Base-by-base conservation (phyloP, 2,888 invertebrate species). In the Shargacucullia verbasci region DNA sequence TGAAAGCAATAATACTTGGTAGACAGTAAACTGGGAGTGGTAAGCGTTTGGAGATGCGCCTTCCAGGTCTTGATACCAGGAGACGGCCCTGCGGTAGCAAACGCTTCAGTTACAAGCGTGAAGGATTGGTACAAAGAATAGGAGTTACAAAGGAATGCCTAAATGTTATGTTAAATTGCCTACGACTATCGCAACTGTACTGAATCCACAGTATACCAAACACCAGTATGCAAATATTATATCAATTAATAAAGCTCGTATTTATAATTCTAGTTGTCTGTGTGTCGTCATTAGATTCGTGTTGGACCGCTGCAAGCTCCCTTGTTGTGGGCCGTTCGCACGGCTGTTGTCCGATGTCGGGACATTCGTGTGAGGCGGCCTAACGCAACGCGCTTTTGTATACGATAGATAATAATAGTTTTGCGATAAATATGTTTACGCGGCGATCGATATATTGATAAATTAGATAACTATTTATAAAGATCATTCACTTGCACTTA, bases 261-360 rank as follows among this genome's bases (percentile, higher is more conserved):
- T 59, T 58, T 53, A 48, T 70, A 73, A 54, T 47, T 46, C 48
- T 71, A 71, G 62, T 64, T 43, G 60, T 62, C 46, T 68, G 64
- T 68, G 67, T 71, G 64, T 73, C 52, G 66, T 69, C 46, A 43
- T 68, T 68, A 74, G 70, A 71, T 59, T 67, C 39, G 63, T 57
- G 59, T 70, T 45, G 58, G 59, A 68, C 57, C 74, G 79, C 79
- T 79, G 79, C 79, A 79, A 79, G 79, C 79, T 79, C 79, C 46
- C 39, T 12, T 25, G 61, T 54, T 27, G 50, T 12, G 50, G 29
- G 49, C 43, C 50, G 56, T 35, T 13, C 39, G 34, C 31, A 15
- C 43, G 40, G 6, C 11, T 34, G 27, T 27, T 37, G 29, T 25
- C 40, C 35, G 13, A 41, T 37, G 14, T 33, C 48, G 13, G 38